Conservation (phyloP, 2,797 vertebrate species). For the Trematomus bernacchii region DNA sequence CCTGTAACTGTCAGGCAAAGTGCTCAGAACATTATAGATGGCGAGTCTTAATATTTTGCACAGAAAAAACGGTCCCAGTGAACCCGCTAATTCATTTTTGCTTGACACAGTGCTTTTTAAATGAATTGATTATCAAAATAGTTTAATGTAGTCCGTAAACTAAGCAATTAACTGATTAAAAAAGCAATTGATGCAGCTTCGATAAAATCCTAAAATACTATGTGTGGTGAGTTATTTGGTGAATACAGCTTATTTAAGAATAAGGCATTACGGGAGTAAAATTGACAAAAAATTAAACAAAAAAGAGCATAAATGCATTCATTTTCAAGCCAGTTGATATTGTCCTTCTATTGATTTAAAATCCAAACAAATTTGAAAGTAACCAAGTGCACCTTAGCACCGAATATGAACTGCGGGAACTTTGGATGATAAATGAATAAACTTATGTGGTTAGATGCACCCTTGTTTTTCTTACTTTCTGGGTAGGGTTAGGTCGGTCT, state of each 20-base stretch:
- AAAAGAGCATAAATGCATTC: too few species aligned
- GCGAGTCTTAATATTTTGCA: background rate
- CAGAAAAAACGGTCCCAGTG: background rate
- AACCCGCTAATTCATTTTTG: background rate
- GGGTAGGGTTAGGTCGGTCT: background rate
- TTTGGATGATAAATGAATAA: background rate
- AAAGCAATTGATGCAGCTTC: background rate
- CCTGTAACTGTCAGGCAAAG: background rate
- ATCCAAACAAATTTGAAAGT: constrained; percentile 10
- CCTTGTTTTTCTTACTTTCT: background rate
- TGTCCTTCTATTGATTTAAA: background rate
- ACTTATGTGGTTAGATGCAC: background rate
- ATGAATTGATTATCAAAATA: background rate
- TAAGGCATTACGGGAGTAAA: background rate
- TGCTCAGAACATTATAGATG: background rate
- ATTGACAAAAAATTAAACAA: background rate
- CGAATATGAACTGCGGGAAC: background rate
- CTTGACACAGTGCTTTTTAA: background rate
- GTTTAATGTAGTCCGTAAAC: background rate
- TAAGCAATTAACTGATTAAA: background rate
- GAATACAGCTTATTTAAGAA: background rate
- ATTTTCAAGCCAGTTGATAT: background rate
- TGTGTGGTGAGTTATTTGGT: too few species aligned
- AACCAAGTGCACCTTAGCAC: background rate
- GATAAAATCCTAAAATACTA: background rate